Base-by-base conservation (phyloP, 1,140 invertebrate species). In the Oryctes rhinoceros region DNA sequence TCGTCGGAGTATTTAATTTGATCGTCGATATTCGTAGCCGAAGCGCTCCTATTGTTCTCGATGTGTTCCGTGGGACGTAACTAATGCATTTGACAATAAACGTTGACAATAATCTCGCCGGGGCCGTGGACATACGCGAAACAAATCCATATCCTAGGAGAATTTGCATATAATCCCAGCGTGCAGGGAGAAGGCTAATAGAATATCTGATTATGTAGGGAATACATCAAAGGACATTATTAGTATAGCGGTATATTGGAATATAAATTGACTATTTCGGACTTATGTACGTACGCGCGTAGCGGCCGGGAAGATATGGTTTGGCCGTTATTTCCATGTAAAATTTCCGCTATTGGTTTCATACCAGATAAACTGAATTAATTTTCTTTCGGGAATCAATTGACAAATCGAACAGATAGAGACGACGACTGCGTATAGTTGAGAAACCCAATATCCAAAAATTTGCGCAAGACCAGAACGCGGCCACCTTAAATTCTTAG, bases 1-100 rank as follows among this genome's bases (percentile, higher is more conserved):
- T 59, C 18, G 53, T n/a, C 53, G 53, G 24, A 30, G 53, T 59
- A 59, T 59, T 59, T 59, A 59, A 59, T 59, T 59, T 59, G 53
- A 59, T 59, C 53, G 53, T 59, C 53, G 53, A 59, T 59, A 59
- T n/a, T 59, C 53, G 15, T 59, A 59, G 53, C 53, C 6, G n/a
- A 59, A n/a, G 13, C 53, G 6, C 18, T 18, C 53, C 15, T 18
- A 59, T 59, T 59, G 53, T 59, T 59, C 53, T 15, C 53, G 18
- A n/a, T 6, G 53, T 59, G 53, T 59, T 59, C 53, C 53, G 53
- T 59, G 53, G 53, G 53, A 59, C 53, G 53, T 59, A 59, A 59
- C 53, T 59, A 59, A 59, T 59, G 53, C 53, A 59, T 59, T 59
- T 59, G 53, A 59, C 53, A 59, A 59, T 59, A 59, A 59, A 59